Evolutionary conservation across 2,113 vertebrate genomes (phyloP).

Genomic region (Alligator mississippiensis): DNA sequence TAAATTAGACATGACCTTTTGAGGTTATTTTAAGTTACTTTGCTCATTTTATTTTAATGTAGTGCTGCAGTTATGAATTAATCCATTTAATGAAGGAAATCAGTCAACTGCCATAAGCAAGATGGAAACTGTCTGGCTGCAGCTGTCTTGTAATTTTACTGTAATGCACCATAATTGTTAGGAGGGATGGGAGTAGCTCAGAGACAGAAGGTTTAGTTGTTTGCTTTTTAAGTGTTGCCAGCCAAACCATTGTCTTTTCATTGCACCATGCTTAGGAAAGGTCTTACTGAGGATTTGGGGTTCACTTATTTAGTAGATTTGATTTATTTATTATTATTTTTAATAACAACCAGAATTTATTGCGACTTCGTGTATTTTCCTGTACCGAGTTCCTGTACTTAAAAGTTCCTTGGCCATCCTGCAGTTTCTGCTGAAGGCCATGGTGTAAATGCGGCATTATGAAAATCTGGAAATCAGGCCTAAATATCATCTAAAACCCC

Average conservation of each 20-base stretch:
- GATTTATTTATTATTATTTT: neutral
- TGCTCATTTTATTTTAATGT: neutral
- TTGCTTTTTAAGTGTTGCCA: neutral
- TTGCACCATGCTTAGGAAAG: neutral
- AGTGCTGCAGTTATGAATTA: neutral
- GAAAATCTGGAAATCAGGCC: neutral
- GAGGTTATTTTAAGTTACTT: neutral
- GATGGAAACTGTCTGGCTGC: neutral
- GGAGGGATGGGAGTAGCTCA: neutral
- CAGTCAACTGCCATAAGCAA: neutral
- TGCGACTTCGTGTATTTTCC: too few relatives aligned
- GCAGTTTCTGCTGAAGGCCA: neutral
- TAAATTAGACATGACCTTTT: neutral
- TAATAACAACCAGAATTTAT: too few relatives aligned
- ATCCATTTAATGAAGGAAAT: neutral
- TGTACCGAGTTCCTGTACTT: neutral
- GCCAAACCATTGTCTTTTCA: neutral
- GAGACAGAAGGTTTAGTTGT: neutral
- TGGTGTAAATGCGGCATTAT: neutral
- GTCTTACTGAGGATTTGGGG: neutral
- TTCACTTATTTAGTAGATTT: neutral
- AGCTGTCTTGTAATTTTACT: neutral
- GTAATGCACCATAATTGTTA: neutral
- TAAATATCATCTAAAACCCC: neutral
- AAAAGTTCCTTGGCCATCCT: neutral